Evolutionary conservation across 2,113 vertebrate genomes (phyloP).

Genomic region (Eulacestoma nigropectus): DNA sequence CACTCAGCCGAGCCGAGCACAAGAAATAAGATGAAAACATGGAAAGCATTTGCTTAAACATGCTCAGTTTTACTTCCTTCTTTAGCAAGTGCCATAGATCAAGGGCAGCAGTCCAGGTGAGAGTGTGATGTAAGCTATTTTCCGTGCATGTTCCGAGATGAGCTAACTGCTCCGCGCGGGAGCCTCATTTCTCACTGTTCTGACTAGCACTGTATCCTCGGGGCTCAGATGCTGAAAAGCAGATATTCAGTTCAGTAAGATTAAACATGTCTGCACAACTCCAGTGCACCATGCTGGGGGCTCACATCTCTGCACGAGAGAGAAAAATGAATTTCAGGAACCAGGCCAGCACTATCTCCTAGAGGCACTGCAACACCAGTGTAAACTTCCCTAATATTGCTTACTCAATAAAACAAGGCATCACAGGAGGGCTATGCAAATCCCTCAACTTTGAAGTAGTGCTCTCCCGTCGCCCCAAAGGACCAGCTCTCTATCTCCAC

Average conservation of each 20-base stretch:
- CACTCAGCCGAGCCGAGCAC: background rate
- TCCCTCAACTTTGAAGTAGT: background rate
- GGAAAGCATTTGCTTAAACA: slow-evolving; percentile 47
- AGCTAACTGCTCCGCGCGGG: background rate
- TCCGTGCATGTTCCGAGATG: background rate
- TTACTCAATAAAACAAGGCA: background rate
- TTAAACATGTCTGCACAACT: background rate
- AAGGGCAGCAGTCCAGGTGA: slow-evolving; percentile 49
- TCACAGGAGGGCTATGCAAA: slow-evolving; percentile 8
- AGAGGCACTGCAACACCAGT: background rate
- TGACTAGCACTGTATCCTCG: background rate
- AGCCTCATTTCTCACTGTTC: background rate
- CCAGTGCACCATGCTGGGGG: background rate
- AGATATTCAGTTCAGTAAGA: background rate
- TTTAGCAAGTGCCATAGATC: slow-evolving; percentile 4
- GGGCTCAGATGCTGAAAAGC: slow-evolving; percentile 1
- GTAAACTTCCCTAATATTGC: background rate
- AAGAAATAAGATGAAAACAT: slow-evolving; percentile 33
- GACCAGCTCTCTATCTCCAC: background rate
- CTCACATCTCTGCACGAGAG: background rate
- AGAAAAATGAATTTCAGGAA: background rate
- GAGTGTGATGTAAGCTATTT: slow-evolving; percentile 42
- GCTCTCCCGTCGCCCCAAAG: background rate
- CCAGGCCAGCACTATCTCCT: background rate
- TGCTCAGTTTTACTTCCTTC: slow-evolving; percentile 13